Percentiles rank a stretch among this genome's conserved stretches.
Evolutionary conservation across 1,140 invertebrate species (phyloP).

Genomic region (Aphelenchoides avenae): DNA sequence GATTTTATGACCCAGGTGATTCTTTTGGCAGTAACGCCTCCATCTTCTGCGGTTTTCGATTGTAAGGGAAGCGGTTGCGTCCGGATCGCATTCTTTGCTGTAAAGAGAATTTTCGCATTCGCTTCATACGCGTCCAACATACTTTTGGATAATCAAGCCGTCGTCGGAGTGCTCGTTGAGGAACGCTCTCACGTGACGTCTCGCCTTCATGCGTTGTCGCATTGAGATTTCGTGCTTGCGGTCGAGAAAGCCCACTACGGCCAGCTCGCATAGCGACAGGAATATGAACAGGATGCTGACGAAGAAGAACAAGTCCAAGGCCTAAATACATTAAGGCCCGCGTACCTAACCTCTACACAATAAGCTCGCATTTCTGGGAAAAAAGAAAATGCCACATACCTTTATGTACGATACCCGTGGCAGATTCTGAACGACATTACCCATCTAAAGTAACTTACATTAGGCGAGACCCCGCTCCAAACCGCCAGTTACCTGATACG

Average conservation of each 20-base stretch:
- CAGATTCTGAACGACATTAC: constrained; percentile 48
- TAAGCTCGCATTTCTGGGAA: neutral
- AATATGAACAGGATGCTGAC: constrained; percentile 47
- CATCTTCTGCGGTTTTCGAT: constrained; percentile 6
- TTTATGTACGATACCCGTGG: constrained; percentile 47
- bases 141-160: constrained; percentile 35
- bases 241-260: constrained; percentile 44
- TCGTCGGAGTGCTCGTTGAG: constrained; percentile 43
- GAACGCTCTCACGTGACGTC: constrained; percentile 31
- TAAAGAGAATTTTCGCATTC: neutral
- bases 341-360: neutral
- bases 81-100: neutral
- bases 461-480: no score
- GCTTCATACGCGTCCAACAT: neutral
- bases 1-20: constrained; percentile 42
- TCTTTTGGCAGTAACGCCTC: neutral
- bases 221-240: constrained; percentile 38
- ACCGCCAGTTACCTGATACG: constrained; percentile 26
- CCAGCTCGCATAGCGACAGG: constrained; percentile 43
- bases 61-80: constrained; percentile 14
- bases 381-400: constrained; percentile 13
- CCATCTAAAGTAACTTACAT: constrained; percentile 43
- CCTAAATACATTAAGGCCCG: constrained; percentile 12
- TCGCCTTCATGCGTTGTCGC: constrained; percentile 26
- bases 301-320: constrained; percentile 48